Evolutionary conservation across 2,797 vertebrate species (phyloP).

Genomic region (Bradypus variegatus): DNA sequence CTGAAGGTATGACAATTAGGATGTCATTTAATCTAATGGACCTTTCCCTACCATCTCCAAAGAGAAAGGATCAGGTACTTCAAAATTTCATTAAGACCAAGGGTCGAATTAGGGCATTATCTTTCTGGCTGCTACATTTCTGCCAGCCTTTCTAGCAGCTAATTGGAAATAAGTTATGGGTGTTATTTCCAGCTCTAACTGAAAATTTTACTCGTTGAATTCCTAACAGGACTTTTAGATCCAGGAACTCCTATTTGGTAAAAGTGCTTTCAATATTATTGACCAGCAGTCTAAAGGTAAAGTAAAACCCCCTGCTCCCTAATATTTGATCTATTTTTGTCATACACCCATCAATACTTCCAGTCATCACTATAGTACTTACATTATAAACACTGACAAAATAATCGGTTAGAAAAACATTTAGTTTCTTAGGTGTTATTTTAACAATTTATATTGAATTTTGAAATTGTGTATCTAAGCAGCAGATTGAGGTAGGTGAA

Average conservation of each 20-base stretch:
- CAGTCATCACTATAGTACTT: neutral
- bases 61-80: neutral
- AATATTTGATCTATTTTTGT: neutral
- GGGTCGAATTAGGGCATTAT: neutral
- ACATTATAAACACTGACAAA: neutral
- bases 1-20: neutral
- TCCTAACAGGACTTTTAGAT: conserved; percentile 23
- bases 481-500: neutral
- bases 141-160: neutral
- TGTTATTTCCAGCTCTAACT: conserved; percentile 1
- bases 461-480: neutral
- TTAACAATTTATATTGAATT: conserved; percentile 1
- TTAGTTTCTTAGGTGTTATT: neutral
- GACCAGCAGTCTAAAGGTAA: neutral
- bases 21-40: neutral
- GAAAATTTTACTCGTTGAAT: conserved; percentile 25
- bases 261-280: conserved; percentile 7
- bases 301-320: neutral
- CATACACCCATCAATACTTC: neutral
- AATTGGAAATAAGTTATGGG: neutral
- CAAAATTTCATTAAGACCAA: conserved; percentile 1
- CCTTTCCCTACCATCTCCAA: neutral
- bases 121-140: neutral
- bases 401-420: conserved; percentile 19
- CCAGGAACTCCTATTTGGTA: neutral